Conservation (phyloP, 2,888 invertebrate genomes). For the Stratiomys singularior region DNA sequence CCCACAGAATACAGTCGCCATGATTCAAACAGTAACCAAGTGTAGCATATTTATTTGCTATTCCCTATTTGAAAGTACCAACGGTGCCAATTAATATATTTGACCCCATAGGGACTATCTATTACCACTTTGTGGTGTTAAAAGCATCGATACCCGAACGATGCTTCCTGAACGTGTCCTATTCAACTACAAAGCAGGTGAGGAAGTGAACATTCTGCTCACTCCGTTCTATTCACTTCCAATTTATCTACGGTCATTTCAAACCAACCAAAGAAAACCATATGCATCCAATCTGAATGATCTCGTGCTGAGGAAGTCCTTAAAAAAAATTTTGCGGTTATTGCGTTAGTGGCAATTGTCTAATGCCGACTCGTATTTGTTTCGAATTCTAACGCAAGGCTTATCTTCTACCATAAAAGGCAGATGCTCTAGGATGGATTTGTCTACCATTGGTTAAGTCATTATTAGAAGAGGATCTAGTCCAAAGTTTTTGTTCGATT, state of each 20-base stretch:
- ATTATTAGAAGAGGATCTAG: slow-evolving; percentile 22
- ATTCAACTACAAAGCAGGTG: slow-evolving; percentile 35
- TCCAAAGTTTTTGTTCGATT: slow-evolving; percentile 21
- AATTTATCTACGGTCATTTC: slow-evolving; percentile 28
- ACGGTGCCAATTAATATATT: background rate
- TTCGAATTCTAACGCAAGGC: slow-evolving; percentile 25
- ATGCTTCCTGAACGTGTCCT: no score
- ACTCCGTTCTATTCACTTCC: background rate
- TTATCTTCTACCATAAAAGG: slow-evolving; percentile 14
- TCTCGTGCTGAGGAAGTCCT: slow-evolving; percentile 28
- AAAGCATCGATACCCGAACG: no score
- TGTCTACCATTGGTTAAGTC: background rate
- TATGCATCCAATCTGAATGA: slow-evolving; percentile 45
- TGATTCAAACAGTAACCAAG: no score
- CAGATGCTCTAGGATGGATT: slow-evolving; percentile 16
- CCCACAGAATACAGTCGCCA: no score
- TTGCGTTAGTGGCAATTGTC: slow-evolving; percentile 48
- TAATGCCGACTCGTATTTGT: slow-evolving; percentile 43
- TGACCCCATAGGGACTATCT: no score
- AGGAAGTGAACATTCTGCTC: slow-evolving; percentile 18
- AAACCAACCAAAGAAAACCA: slow-evolving; percentile 33
- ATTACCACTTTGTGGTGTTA: no score
- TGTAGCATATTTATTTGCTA: no score
- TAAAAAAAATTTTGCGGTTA: slow-evolving; percentile 40
- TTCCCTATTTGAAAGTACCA: background rate